Evolutionary conservation across 2,888 invertebrate genomes (phyloP).

Genomic region (Pemphredon lugubris): DNA sequence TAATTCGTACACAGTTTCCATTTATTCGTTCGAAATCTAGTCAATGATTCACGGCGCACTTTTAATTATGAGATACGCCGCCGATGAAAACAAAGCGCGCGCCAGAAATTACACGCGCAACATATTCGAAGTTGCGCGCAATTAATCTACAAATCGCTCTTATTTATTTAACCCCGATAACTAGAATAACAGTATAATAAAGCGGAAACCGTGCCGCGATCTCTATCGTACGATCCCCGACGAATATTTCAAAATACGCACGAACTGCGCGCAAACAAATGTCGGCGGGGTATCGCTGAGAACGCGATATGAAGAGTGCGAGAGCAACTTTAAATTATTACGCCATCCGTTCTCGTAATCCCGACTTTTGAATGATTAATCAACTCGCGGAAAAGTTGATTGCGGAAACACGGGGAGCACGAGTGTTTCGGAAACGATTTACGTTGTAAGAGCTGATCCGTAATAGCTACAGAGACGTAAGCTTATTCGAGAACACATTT

Average conservation of each 20-base stretch:
- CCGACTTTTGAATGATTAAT: slow-evolving; percentile 44
- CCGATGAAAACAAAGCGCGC: background rate
- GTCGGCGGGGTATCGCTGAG: background rate
- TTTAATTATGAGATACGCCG: background rate
- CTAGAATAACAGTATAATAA: too few species aligned
- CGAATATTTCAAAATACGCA: too few species aligned
- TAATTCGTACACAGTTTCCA: background rate
- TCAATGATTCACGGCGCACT: background rate
- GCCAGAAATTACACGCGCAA: too few species aligned
- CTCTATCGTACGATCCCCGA: too few species aligned
- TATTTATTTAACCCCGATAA: too few species aligned
- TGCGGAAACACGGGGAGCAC: slow-evolving; percentile 34
- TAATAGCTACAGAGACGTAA: slow-evolving; percentile 64
- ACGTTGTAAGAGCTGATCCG: slow-evolving; percentile 64
- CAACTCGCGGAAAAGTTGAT: slow-evolving; percentile 54
- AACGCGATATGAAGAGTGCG: background rate
- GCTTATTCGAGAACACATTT: slow-evolving; percentile 69
- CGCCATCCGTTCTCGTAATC: slow-evolving; percentile 12
- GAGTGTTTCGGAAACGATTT: slow-evolving; percentile 58
- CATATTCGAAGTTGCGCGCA: too few species aligned
- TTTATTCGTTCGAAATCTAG: background rate
- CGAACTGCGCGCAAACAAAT: background rate
- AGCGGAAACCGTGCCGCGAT: background rate
- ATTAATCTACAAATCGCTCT: too few species aligned
- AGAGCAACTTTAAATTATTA: slow-evolving; percentile 25